phyloP scores from a whole-genome alignment of 1,140 invertebrate genomes.

The Mycetomoellerius zeteki region DNA sequence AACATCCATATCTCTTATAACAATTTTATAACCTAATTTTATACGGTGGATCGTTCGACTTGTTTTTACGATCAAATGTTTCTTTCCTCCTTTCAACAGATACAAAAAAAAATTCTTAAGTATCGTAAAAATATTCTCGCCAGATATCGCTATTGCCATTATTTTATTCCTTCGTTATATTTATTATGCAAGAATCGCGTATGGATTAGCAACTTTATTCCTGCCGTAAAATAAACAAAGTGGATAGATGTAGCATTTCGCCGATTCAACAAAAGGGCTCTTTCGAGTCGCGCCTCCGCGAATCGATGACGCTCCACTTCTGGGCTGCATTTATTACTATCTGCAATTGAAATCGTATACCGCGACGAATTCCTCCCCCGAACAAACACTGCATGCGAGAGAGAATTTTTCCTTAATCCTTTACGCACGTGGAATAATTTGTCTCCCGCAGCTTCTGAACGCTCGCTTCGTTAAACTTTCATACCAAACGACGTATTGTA shows the following conservation, averaged over 20 bases:
- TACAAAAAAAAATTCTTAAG: neutral
- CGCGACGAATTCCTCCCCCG: neutral
- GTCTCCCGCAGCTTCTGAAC: conserved; percentile 5
- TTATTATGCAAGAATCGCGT: conserved; percentile 7
- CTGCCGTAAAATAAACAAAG: conserved; percentile 28
- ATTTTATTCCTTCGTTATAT: neutral
- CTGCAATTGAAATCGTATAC: conserved; percentile 52
- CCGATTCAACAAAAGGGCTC: conserved; percentile 30
- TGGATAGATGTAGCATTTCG: conserved; percentile 26
- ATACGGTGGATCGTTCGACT: neutral
- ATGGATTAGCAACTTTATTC: conserved; percentile 36
- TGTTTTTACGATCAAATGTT: neutral
- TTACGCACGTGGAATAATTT: conserved; percentile 43
- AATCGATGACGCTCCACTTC: conserved; percentile 49
- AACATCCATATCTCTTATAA: neutral
- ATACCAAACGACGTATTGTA: conserved; percentile 20
- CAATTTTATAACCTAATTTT: neutral
- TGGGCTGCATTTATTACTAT: conserved; percentile 51
- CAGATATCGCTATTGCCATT: conserved; percentile 24
- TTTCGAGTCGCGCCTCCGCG: conserved; percentile 25
- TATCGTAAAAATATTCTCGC: neutral
- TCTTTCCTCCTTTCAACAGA: neutral
- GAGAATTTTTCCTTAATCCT: conserved; percentile 38
- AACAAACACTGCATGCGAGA: neutral
- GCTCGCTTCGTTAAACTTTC: conserved; percentile 43